A percentile compares a stretch with the other conserved stretches of the same genome.
These are phyloP conservation scores for Drosophila erecta DNA, from an alignment of 1,140 invertebrate genomes.

Conservation along the genomic window DNA sequence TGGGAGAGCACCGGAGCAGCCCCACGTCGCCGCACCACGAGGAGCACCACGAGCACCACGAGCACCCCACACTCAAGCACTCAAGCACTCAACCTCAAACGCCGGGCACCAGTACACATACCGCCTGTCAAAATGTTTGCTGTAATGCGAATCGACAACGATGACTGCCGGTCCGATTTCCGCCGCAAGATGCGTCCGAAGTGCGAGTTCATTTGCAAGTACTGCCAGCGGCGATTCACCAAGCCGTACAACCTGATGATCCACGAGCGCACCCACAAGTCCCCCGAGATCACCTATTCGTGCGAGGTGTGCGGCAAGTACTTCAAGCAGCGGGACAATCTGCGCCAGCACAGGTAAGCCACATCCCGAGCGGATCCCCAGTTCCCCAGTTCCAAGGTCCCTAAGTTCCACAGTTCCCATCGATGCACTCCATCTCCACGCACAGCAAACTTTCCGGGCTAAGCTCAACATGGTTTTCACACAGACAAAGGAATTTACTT, in stretches of 20 bases:
- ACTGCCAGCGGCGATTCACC: constrained; percentile 99
- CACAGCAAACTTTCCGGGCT: background rate
- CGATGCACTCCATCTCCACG: background rate
- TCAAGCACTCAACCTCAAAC: constrained; percentile 4
- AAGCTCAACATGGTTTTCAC: too few relatives aligned
- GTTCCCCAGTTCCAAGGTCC: background rate
- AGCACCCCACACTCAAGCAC: background rate
- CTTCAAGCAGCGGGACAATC: constrained; percentile 98
- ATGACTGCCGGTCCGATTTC: constrained; percentile 95
- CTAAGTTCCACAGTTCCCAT: background rate
- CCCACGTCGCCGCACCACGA: background rate
- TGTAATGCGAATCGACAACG: constrained; percentile 95
- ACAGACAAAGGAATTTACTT: too few relatives aligned
- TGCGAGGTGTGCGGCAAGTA: constrained; percentile 99
- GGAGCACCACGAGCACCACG: background rate
- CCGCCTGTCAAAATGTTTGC: constrained; percentile 90
- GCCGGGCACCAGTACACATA: constrained; percentile 61
- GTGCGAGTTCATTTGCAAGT: constrained; percentile 99
- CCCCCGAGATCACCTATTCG: constrained; percentile 97
- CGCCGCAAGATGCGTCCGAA: constrained; percentile 96
- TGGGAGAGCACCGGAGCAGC: constrained; percentile 10
- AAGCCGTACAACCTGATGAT: constrained; percentile 99
- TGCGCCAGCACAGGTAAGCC: constrained; percentile 96
- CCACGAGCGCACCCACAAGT: constrained; percentile 99
- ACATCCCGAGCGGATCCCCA: background rate